Percentiles rank a stretch among this genome's conserved stretches.
These are phyloP conservation scores for Ephestia elutella DNA, from an alignment of 1,140 invertebrate species.

Conservation along the genomic window DNA sequence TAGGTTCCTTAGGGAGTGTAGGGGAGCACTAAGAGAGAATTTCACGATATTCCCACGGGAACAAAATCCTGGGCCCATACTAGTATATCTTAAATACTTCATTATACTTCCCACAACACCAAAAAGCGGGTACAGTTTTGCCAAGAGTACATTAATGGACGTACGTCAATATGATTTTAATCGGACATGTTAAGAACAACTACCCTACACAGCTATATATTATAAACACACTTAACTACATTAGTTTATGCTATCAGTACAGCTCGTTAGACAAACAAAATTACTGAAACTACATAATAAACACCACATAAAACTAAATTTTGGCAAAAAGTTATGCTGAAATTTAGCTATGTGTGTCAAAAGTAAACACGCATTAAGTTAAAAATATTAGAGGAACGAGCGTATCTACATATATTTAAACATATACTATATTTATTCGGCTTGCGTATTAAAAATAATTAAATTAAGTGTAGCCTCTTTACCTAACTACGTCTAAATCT, in stretches of 20 bases:
- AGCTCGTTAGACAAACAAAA: slow-evolving; percentile 18
- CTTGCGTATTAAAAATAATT: slow-evolving; percentile 20
- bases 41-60: too few relatives aligned
- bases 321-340: too few relatives aligned
- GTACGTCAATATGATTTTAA: slow-evolving; percentile 15
- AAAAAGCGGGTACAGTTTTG: slow-evolving; percentile 16
- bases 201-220: slow-evolving; percentile 24
- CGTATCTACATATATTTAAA: slow-evolving; percentile 19
- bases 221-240: slow-evolving; percentile 25
- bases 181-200: slow-evolving; percentile 24
- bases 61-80: too few relatives aligned
- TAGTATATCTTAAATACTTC: neutral
- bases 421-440: slow-evolving; percentile 11
- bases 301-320: too few relatives aligned
- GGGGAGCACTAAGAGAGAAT: too few relatives aligned
- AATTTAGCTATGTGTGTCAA: too few relatives aligned
- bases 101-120: slow-evolving; percentile 10
- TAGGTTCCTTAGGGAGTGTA: too few relatives aligned
- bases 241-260: slow-evolving; percentile 24
- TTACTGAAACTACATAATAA: slow-evolving; percentile 6
- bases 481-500: slow-evolving; percentile 15
- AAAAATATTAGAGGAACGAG: slow-evolving; percentile 14
- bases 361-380: neutral
- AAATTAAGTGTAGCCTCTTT: slow-evolving; percentile 20
- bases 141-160: slow-evolving; percentile 18